These are phyloP conservation scores for Melolontha melolontha DNA, from an alignment of 2,888 invertebrate genomes.

Conservation along the genomic window DNA sequence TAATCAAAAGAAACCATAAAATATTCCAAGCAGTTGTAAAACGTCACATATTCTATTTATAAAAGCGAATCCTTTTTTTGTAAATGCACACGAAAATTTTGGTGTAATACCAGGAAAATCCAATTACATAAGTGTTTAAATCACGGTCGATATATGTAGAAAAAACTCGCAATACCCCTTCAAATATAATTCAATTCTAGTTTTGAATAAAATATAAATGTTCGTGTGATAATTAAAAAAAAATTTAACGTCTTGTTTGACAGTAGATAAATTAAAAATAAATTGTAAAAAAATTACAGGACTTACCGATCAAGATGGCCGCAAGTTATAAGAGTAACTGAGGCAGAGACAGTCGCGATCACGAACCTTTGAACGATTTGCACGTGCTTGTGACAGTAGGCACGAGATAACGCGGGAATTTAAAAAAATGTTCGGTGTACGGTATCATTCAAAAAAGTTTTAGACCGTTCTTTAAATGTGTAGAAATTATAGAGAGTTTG, in stretches of 20 bases:
- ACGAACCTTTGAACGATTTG: slow-evolving; percentile 36
- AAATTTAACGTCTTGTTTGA: slow-evolving; percentile 10
- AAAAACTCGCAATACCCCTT: not conserved
- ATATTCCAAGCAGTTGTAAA: slow-evolving; percentile 6
- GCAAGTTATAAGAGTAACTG: slow-evolving; percentile 39
- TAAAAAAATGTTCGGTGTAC: slow-evolving; percentile 16
- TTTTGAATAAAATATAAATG: not conserved
- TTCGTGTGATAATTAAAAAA: not conserved
- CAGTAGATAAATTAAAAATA: slow-evolving; percentile 22
- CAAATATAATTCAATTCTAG: not conserved
- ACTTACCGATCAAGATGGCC: slow-evolving; percentile 45
- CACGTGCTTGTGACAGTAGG: slow-evolving; percentile 35
- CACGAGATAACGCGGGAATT: slow-evolving; percentile 36
- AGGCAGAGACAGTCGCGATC: slow-evolving; percentile 34
- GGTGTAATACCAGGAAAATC: not conserved
- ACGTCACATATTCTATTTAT: slow-evolving; percentile 25
- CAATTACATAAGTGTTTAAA: slow-evolving; percentile 36
- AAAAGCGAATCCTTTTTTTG: slow-evolving; percentile 13
- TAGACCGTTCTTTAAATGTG: not conserved
- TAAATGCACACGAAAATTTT: slow-evolving; percentile 12
- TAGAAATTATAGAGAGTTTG: not conserved
- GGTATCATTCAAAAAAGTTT: not conserved
- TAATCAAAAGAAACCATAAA: slow-evolving; percentile 26
- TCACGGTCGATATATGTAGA: slow-evolving; percentile 3
- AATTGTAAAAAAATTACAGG: slow-evolving; percentile 21